Evolutionary conservation across 2,797 vertebrate species (phyloP).

Genomic region (Urocyon cinereoargenteus): DNA sequence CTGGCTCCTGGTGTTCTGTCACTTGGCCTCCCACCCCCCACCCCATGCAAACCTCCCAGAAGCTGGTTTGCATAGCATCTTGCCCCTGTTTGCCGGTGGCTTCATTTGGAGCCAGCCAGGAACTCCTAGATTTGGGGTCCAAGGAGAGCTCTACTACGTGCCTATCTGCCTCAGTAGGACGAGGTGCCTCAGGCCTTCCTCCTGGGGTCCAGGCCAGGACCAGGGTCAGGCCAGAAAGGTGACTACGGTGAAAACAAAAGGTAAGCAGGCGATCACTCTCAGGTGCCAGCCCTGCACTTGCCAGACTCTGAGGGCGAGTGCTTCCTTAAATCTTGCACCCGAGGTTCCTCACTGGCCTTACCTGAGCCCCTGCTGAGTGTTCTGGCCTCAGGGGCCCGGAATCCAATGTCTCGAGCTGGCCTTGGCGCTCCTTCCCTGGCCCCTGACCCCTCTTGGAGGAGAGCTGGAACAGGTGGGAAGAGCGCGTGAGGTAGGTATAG

Average conservation of each 20-base stretch:
- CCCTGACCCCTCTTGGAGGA: neutral
- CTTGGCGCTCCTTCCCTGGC: neutral
- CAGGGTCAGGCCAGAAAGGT: neutral
- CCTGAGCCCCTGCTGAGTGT: neutral
- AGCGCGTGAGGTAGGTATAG: neutral
- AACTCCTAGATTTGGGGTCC: neutral
- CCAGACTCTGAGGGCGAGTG: neutral
- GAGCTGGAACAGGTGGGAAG: neutral
- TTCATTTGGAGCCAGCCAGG: neutral
- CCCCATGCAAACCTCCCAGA: slow-evolving; percentile 27
- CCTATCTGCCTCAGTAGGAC: neutral
- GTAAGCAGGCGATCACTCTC: neutral
- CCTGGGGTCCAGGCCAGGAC: neutral
- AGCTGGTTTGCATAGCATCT: slow-evolving; percentile 32
- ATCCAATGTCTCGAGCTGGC: neutral
- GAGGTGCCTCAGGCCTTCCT: neutral
- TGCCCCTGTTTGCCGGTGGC: slow-evolving; percentile 29
- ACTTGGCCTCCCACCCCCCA: neutral
- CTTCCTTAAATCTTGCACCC: neutral
- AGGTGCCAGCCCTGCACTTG: neutral
- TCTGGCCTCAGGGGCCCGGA: neutral
- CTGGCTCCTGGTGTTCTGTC: neutral
- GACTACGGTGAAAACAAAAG: neutral
- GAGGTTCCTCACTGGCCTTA: neutral
- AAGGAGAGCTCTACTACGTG: neutral